Evolutionary conservation across 2,113 vertebrate species (phyloP), one percentile per base, ranked within the genome.

Genomic region (Austrofundulus limnaeus): DNA sequence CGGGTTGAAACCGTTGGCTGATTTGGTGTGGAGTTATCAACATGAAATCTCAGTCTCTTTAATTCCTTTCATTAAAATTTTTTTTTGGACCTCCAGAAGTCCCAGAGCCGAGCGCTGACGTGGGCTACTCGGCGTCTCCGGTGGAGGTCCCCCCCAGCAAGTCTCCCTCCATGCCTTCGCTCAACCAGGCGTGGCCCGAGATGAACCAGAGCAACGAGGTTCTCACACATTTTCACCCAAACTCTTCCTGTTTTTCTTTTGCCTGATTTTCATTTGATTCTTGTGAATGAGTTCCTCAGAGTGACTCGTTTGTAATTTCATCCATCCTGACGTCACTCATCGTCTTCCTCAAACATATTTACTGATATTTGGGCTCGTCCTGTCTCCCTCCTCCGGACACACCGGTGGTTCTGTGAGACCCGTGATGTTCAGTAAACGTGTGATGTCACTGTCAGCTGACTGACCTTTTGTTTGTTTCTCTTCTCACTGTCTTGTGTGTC

Each of bases 161-260:
- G 85, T 98, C 96, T 16, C 97, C 97, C 2, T 99, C 97, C 46
- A 97, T 99, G 97, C 97, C 97, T n/a, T 98, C 96, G 0, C 91
- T 99, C 61, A 99, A 96, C 91, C 97, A 98, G 92, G 96, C 94
- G 58, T 99, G 96, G 97, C 95, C 96, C 2, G 97, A 99, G 82
- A 91, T 98, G 88, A 98, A 97, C 92, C 97, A 98, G 92, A 96
- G 91, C 93, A 99, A 92, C 45, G 97, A 99, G 97, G 97, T 99
- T 93, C 93, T 92, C 56, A 28, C 75, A 19, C 61, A 20, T 34
- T 59, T 42, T 57, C 49, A n/a, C 41, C 25, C 62, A 16, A 62
- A 8, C 69, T 39, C 55, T 11, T 1, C 45, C 53, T 50, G n/a
- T 47, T 60, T 56, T 59, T 70, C 62, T 72, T 73, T 72, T 68